Base-by-base conservation (phyloP, 2,888 invertebrate genomes). In the Aethes cnicana region DNA sequence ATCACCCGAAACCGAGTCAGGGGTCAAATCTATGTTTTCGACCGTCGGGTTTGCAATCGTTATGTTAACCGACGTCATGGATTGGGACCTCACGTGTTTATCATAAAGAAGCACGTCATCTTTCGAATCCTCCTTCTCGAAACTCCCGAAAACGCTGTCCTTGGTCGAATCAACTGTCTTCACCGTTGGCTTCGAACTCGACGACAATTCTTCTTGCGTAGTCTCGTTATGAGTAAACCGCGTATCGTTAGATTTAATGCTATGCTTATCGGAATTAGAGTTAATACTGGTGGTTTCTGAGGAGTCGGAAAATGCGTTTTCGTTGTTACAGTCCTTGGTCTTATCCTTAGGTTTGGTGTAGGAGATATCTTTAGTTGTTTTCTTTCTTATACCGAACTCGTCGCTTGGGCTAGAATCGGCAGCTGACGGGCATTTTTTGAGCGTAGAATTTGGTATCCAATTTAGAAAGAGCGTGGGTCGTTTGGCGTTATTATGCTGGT, bases 381-480 rank as follows among this genome's bases (percentile, higher is more conserved):
- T 85, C 7, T 66, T 68, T 56, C 72, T 61, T 56, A 71, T 69
- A 14, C 68, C 81, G 37, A 84, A 58, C 59, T 91, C 91, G 2
- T 88, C 87, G 57, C 74, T 86, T 3, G 89, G 83, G 56, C 84
- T 82, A 37, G 93, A 93, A 67, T 94, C 93, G 26, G 94, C 85
- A 4, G 94, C 92, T 9, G 93, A 93, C 9, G 97, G 96, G 72
- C 97, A 96, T 81, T 95, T 96, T 57, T 95, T 93, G 26, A 98
- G 86, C 0, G 97, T 96, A 1, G 95, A 93, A 79, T 98, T 98
- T 0, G 98, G 98, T 62, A 98, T 97, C 98, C 98, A 98, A 55
- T 97, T 97, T 2, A 98, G 91, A 60, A 97, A 94, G 7, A 98
- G 86, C 0, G 97, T 98, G 61, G 95, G 92, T 77, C 94, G 85